Percentiles rank a stretch among this genome's conserved stretches.
These are phyloP conservation scores for Grammomys surdaster DNA, from an alignment of 2,113 vertebrate species.

Conservation along the genomic window DNA sequence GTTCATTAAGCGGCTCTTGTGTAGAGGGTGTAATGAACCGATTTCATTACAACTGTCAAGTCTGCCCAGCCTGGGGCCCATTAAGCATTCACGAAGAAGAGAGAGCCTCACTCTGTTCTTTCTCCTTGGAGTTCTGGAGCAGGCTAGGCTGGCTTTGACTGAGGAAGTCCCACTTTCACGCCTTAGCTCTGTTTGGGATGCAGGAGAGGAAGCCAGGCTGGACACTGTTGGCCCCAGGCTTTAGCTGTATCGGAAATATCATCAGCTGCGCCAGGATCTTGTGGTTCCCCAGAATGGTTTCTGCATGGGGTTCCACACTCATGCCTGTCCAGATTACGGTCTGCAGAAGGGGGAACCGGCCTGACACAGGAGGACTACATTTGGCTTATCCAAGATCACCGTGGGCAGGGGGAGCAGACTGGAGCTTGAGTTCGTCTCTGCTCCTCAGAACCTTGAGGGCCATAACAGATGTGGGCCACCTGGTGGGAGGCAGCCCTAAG, in stretches of 20 bases:
- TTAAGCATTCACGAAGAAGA: slow-evolving; percentile 68
- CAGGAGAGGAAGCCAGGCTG: fast-evolving
- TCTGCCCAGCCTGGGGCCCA: slow-evolving; percentile 77
- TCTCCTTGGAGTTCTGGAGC: not conserved
- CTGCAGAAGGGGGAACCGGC: not conserved
- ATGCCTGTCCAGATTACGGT: not conserved
- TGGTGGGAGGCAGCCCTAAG: not conserved
- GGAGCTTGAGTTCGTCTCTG: not conserved
- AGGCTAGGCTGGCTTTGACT: not conserved
- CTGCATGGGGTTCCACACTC: not conserved
- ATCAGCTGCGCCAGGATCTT: not conserved
- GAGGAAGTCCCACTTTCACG: not conserved
- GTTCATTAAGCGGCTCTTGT: slow-evolving; percentile 82
- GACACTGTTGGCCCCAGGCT: too few species aligned
- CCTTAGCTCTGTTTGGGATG: not conserved
- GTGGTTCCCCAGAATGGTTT: not conserved
- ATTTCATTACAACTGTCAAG: slow-evolving; percentile 82
- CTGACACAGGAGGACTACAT: not conserved
- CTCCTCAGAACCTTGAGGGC: not conserved
- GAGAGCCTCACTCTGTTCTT: not conserved
- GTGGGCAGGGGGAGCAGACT: not conserved
- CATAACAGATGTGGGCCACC: not conserved
- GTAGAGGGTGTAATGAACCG: slow-evolving; percentile 78
- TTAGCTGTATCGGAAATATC: not conserved
- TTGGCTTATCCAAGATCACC: fast-evolving